These are phyloP conservation scores for Neodiprion lecontei DNA, from an alignment of 1,140 invertebrate species.

Conservation along the genomic window DNA sequence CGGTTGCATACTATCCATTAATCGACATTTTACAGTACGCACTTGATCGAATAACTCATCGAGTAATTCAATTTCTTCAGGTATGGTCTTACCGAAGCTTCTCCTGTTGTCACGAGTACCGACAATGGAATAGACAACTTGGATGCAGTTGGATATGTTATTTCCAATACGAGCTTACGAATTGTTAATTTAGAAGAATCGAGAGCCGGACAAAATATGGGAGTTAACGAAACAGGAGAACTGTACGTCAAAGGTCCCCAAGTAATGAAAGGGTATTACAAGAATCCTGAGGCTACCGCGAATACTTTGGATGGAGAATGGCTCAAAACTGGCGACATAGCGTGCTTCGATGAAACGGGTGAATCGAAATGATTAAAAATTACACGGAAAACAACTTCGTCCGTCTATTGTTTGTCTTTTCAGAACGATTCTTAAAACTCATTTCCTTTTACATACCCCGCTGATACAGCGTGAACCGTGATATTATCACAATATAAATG, in stretches of 20 bases:
- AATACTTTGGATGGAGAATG: slow-evolving; percentile 70
- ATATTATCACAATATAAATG: too few species aligned
- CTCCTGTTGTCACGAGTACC: slow-evolving; percentile 54
- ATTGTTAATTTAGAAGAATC: slow-evolving; percentile 65
- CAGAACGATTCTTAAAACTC: neutral
- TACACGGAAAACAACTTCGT: neutral
- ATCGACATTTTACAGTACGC: neutral
- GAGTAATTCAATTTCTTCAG: slow-evolving; percentile 26
- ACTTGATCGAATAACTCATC: slow-evolving; percentile 8
- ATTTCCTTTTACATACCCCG: neutral
- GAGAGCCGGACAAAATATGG: slow-evolving; percentile 31
- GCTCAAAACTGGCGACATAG: slow-evolving; percentile 82
- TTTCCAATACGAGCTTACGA: slow-evolving; percentile 71
- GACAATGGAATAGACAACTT: slow-evolving; percentile 37
- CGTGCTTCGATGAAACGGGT: slow-evolving; percentile 71
- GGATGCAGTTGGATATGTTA: slow-evolving; percentile 63
- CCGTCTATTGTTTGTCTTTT: neutral
- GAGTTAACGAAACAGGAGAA: slow-evolving; percentile 37
- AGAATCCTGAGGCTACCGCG: slow-evolving; percentile 62
- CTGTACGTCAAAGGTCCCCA: slow-evolving; percentile 37
- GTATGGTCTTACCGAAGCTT: slow-evolving; percentile 73
- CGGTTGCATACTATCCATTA: slow-evolving; percentile 27
- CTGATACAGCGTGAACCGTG: neutral
- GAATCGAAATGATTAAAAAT: slow-evolving; percentile 40
- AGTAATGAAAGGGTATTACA: slow-evolving; percentile 64